These are phyloP conservation scores for Hemistola chrysoprasaria DNA, from an alignment of 2,888 invertebrate species.

Conservation along the genomic window DNA sequence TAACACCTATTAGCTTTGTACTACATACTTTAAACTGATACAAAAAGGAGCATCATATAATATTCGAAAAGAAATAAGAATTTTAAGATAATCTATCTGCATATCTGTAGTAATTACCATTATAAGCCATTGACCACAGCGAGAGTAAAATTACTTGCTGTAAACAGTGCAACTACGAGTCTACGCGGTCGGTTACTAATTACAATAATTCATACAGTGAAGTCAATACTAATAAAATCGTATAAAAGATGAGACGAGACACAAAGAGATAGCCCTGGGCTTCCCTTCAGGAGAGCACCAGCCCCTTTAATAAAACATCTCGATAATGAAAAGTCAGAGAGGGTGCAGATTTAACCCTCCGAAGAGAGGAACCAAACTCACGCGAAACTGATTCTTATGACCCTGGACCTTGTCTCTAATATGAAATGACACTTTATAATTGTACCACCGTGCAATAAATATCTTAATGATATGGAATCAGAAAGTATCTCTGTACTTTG, in stretches of 20 bases:
- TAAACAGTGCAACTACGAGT: too few relatives aligned
- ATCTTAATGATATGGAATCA: conserved; percentile 81
- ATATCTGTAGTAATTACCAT: too few relatives aligned
- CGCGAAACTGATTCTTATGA: conserved; percentile 58
- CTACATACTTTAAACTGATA: too few relatives aligned
- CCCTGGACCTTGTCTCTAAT: conserved; percentile 51
- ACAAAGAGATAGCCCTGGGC: conserved; percentile 57
- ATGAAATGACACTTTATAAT: conserved; percentile 48
- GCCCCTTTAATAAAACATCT: conserved; percentile 82
- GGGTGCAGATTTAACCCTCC: conserved; percentile 76
- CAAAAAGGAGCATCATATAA: too few relatives aligned
- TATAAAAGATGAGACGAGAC: background rate
- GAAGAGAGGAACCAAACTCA: conserved; percentile 30
- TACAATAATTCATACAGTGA: too few relatives aligned
- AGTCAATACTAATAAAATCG: too few relatives aligned
- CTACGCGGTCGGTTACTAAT: too few relatives aligned
- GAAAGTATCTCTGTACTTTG: conserved; percentile 66
- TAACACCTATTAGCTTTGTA: too few relatives aligned
- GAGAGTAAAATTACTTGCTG: too few relatives aligned
- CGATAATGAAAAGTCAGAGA: conserved; percentile 83
- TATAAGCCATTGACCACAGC: too few relatives aligned
- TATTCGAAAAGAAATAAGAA: too few relatives aligned
- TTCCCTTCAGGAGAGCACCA: conserved; percentile 55
- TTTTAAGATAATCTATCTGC: too few relatives aligned
- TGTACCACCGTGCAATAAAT: conserved; percentile 67